phyloP scores from a whole-genome alignment of 2,113 vertebrate genomes.

The Sphyrna mokarran region DNA sequence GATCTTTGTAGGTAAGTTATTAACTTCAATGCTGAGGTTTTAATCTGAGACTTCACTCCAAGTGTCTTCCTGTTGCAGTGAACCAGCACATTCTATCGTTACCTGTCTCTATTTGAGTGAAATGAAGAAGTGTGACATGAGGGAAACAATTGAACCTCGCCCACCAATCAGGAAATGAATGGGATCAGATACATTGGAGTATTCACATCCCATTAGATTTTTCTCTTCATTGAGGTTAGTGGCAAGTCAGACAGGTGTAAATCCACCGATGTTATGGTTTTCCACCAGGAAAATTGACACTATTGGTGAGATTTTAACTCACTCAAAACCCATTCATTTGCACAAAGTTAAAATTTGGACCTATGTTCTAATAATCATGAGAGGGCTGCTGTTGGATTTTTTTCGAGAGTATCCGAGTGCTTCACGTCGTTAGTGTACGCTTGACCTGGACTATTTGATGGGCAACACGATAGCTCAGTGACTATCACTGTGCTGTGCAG shows the following conservation, averaged over 20 bases:
- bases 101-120: slow-evolving; percentile 64
- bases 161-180: neutral
- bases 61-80: slow-evolving; percentile 82
- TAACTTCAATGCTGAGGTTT: slow-evolving; percentile 83
- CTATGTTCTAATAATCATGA: slow-evolving; percentile 68
- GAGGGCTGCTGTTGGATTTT: too few relatives aligned
- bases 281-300: neutral
- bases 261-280: neutral
- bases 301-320: neutral
- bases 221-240: neutral
- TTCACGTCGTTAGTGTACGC: too few relatives aligned
- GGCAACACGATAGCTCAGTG: too few relatives aligned
- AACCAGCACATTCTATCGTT: slow-evolving; percentile 72
- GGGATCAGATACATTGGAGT: neutral
- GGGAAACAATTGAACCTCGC: slow-evolving; percentile 34
- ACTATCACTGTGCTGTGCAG: too few relatives aligned
- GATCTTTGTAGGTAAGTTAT: slow-evolving; percentile 54
- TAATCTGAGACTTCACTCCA: neutral
- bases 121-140: slow-evolving; percentile 64
- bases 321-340: neutral
- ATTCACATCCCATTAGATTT: too few relatives aligned
- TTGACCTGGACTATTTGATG: too few relatives aligned
- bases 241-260: neutral
- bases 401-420: too few relatives aligned
- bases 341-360: neutral